These are phyloP conservation scores for Actinostola sp. DNA, from an alignment of 92 coral and sea anemone genomes.

Conservation along the genomic window DNA sequence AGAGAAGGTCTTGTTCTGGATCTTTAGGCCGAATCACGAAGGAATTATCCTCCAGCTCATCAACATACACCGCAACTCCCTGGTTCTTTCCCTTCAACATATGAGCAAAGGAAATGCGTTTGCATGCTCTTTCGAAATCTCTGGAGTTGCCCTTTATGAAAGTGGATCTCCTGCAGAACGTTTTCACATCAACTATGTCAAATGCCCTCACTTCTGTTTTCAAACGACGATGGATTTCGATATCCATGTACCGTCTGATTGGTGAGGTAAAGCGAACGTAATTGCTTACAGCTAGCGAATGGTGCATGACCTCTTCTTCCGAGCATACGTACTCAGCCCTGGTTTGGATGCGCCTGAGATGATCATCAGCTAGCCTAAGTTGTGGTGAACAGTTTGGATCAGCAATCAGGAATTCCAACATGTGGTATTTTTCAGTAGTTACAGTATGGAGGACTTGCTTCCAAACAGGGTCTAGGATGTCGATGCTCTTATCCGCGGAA, in stretches of 20 bases:
- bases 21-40: constrained; percentile 46
- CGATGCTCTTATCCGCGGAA: constrained; percentile 21
- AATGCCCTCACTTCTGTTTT: background rate
- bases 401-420: constrained; percentile 57
- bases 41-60: constrained; percentile 45
- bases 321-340: constrained; percentile 62
- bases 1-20: constrained; percentile 57
- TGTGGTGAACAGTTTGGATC: constrained; percentile 76
- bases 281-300: constrained; percentile 50
- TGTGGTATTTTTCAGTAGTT: constrained; percentile 20
- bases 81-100: constrained; percentile 49
- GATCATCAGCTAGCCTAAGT: constrained; percentile 63
- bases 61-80: constrained; percentile 58
- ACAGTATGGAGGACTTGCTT: constrained; percentile 42
- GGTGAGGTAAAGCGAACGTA: constrained; percentile 95
- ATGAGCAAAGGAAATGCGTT: constrained; percentile 62
- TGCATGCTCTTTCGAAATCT: constrained; percentile 66
- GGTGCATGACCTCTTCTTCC: constrained; percentile 51
- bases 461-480: constrained; percentile 62
- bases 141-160: constrained; percentile 54
- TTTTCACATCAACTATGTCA: constrained; percentile 58
- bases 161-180: constrained; percentile 79
- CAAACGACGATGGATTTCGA: constrained; percentile 81
- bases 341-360: constrained; percentile 65
- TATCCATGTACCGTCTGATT: constrained; percentile 90